These are phyloP conservation scores for Bos javanicus DNA, from an alignment of 2,113 vertebrate species.

Conservation along the genomic window DNA sequence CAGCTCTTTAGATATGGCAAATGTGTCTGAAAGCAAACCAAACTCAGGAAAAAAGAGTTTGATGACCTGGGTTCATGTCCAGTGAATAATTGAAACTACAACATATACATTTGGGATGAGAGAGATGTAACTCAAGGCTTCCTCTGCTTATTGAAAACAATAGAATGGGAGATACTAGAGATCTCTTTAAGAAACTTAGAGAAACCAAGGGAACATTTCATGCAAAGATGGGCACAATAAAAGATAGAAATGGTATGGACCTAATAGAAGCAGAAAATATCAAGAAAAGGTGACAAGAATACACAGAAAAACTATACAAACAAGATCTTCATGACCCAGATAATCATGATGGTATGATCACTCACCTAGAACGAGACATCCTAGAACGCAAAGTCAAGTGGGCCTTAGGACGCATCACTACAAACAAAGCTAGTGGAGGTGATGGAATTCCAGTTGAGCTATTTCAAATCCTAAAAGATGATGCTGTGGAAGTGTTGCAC, in stretches of 20 bases:
- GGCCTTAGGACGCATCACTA: not conserved
- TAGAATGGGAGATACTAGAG: not conserved
- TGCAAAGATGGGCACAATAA: not conserved
- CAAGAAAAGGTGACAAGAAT: not conserved
- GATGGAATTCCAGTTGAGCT: not conserved
- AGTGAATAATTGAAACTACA: not conserved
- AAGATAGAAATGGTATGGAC: not conserved
- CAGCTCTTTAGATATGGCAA: not conserved
- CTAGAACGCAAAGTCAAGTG: fast-evolving
- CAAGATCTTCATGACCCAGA: not conserved
- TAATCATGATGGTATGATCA: not conserved
- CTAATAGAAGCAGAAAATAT: not conserved
- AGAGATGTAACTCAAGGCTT: not conserved
- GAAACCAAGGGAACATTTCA: not conserved
- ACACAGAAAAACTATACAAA: not conserved
- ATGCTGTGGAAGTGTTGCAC: not conserved
- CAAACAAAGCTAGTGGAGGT: not conserved
- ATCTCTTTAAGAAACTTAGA: not conserved
- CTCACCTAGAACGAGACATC: not conserved
- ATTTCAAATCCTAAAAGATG: not conserved
- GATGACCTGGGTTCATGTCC: not conserved
- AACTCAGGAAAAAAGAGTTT: not conserved
- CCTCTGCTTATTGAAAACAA: not conserved
- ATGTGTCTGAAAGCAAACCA: not conserved
- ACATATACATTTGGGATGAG: not conserved